phyloP scores from a whole-genome alignment of 64 coral and sea anemone species.

The Montipora capricornis region DNA sequence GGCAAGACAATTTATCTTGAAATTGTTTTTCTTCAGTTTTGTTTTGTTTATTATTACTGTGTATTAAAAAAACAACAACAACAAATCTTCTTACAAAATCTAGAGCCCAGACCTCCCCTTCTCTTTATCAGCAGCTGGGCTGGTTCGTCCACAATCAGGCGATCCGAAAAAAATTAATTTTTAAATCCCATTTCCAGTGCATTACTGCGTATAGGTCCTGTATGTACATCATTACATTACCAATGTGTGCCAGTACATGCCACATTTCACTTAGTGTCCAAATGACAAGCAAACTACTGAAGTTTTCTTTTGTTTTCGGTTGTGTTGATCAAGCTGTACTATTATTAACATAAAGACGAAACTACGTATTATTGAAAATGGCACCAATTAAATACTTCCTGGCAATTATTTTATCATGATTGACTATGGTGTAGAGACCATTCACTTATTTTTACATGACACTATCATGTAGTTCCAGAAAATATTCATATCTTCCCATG shows the following conservation, averaged over 20 bases:
- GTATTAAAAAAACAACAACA: background rate
- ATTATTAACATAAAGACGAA: background rate
- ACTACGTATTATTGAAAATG: background rate
- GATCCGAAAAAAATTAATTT: background rate
- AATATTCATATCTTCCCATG: background rate
- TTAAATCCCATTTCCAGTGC: background rate
- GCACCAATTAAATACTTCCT: background rate
- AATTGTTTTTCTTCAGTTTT: no score
- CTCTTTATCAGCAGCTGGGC: background rate
- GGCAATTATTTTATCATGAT: constrained; percentile 2
- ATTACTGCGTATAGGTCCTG: background rate
- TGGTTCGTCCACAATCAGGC: background rate
- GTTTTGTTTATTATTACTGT: background rate
- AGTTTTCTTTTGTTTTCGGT: background rate
- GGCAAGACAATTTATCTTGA: no score
- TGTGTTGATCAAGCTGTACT: background rate
- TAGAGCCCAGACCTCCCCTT: background rate
- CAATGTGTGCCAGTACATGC: background rate
- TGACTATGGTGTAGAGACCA: background rate
- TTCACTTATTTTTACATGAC: background rate
- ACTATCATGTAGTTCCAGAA: background rate
- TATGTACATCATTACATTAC: background rate
- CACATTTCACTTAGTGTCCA: background rate
- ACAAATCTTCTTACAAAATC: background rate
- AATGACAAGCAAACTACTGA: background rate